Base-by-base conservation (phyloP, 2,113 vertebrate genomes). In the Calyptomena viridis region DNA sequence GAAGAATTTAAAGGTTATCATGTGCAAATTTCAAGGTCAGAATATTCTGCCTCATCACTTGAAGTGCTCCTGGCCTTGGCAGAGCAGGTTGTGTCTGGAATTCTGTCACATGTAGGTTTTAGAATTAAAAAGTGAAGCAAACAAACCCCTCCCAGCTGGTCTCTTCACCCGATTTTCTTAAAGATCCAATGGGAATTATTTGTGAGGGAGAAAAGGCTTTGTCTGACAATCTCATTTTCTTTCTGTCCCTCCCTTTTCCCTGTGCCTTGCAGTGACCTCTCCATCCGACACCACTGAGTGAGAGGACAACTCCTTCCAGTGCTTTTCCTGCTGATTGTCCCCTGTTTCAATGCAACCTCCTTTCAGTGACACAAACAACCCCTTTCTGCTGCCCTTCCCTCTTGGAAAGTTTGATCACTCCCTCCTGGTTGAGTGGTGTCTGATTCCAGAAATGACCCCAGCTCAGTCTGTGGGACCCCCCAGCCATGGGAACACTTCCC, bases 401-500 rank as follows among this genome's bases (percentile, higher is more conserved):
- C 78, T 31, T 22, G 15, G 14, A 3, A 24, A 58, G 27, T 52
- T 4, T 11, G 39, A 52, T 23, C 18, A 1, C 2, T 4, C 27
- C 53, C 37, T 8, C 3, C 60, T 6, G 4, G 22, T 71, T 56
- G 5, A 12, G 17, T 22, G 12, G 13, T 10, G 11, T 14, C 47
- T 5, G 16, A n/a, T 35, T 44, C 15, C 44, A 5, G 9, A 10
- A 21, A 9, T 2, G 46, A 58, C 6, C 4, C 2, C 64, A 12
- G n/a, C 20, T 52, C n/a, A 3, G 13, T 4, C 47, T 11, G 15
- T 8, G 7, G 18, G 27, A 35, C 14, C 2, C 50, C 37, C 31
- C 60, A 44, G 31, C 53, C 11, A 1, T 2, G 44, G 4, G 2
- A n/a, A 22, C 5, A 0, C n/a, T 44, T 50, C 23, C 44, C 40